Evolutionary conservation across 2,113 vertebrate species (phyloP).

Genomic region (Pseudorectes ferrugineus): DNA sequence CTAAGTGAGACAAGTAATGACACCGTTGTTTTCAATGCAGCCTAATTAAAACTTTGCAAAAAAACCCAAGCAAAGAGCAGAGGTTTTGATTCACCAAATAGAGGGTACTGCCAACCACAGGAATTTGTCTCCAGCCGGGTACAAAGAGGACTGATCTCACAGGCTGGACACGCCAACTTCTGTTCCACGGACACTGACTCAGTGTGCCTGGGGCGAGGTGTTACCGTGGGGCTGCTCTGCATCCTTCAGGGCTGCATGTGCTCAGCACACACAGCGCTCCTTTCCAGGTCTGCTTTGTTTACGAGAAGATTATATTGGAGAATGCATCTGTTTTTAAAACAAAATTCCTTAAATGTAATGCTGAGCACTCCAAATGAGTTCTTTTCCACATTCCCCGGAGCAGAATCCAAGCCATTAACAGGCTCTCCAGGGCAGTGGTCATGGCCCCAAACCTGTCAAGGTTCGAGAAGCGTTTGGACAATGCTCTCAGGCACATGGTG

Average conservation of each 20-base stretch:
- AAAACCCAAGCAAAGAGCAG: background rate
- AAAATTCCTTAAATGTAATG: background rate
- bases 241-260: accelerated
- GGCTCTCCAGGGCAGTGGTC: background rate
- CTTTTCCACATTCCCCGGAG: accelerated
- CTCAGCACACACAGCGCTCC: background rate
- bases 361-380: background rate
- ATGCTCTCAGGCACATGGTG: background rate
- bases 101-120: background rate
- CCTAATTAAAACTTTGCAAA: background rate
- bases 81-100: background rate
- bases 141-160: background rate
- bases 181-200: background rate
- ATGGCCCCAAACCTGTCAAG: background rate
- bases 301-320: accelerated
- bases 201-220: background rate
- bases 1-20: background rate
- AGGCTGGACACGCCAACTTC: accelerated
- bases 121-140: background rate
- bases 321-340: background rate
- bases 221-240: accelerated
- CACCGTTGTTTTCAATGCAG: background rate
- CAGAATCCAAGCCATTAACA: background rate
- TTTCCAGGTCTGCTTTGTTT: background rate
- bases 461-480: background rate